A percentile compares a stretch with the other conserved stretches of the same genome.
Evolutionary conservation across 2,888 invertebrate species (phyloP).

Genomic region (Cistogaster globosa): DNA sequence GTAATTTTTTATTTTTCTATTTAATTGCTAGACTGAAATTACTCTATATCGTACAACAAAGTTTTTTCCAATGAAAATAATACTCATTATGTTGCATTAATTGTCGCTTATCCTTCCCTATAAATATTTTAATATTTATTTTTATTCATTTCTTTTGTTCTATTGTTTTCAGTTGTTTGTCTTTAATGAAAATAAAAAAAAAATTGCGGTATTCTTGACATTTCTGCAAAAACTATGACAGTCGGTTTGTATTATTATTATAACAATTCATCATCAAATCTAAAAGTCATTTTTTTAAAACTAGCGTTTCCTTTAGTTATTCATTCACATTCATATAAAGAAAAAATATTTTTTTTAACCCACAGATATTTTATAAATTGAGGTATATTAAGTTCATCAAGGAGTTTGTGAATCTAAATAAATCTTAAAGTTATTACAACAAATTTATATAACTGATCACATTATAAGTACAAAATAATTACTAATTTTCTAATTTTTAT

Average conservation of each 20-base stretch:
- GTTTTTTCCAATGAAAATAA: neutral
- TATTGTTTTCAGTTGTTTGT: constrained; percentile 60
- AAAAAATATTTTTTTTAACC: constrained; percentile 23
- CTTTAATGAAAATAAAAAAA: constrained; percentile 56
- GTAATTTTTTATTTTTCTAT: neutral
- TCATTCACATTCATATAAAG: constrained; percentile 27
- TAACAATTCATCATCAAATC: constrained; percentile 65
- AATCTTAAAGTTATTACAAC: neutral
- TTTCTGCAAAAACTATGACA: constrained; percentile 60
- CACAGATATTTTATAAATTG: neutral
- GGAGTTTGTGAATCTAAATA: neutral
- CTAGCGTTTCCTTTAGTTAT: constrained; percentile 55
- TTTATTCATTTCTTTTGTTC: constrained; percentile 38
- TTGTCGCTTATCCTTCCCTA: constrained; percentile 47
- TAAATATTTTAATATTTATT: constrained; percentile 17
- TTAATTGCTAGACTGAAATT: constrained; percentile 8
- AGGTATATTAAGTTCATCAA: constrained; percentile 8
- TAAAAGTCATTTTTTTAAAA: constrained; percentile 55
- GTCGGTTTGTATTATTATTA: constrained; percentile 53
- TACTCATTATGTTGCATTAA: constrained; percentile 62
- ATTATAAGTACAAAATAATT: neutral
- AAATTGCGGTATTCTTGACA: constrained; percentile 61
- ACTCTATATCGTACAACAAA: neutral
- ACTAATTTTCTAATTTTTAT: neutral
- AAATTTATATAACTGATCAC: neutral